Evolutionary conservation across 2,113 vertebrate genomes (phyloP), one percentile per base, ranked within the genome.

Genomic region (Hassar affinis): DNA sequence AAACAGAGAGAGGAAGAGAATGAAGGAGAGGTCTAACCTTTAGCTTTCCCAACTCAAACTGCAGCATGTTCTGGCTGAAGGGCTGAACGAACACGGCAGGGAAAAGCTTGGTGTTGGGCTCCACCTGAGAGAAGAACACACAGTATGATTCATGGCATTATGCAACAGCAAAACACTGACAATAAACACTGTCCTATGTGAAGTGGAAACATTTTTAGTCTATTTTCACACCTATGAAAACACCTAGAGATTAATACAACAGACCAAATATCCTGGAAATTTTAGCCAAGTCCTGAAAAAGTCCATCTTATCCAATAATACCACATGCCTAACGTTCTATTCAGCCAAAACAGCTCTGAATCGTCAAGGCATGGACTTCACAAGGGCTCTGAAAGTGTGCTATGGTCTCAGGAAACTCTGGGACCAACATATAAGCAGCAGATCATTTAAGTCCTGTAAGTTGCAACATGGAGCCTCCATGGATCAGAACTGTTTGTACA

Each of bases 71-170:
- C 88, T 98, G 97, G 86, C 92, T 95, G 62, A 92, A 93, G 14
- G 97, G 97, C 82, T 95, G 93, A 54, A 93, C 91, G 2, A 98
- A 97, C 52, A 97, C 94, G 0, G 97, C 97, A 6, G 97, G 97
- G 86, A 98, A 98, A 57, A 99, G 93, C 82, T 98, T 98, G 7
- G 97, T 97, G 93, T 97, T 98, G 79, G 97, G 97, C 84, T 97
- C 97, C 94, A 98, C 97, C 97, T 99, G 88, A 27, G 18, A 88
- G 1, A 49, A 35, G 83, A 52, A 62, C 35, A 49, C 5, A 59
- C 1, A 51, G n/a, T 47, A 17, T n/a, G n/a, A 1, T 1, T 4
- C 20, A 51, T 18, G 42, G 14, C 5, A 47, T 72, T 72, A 72
- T n/a, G 42, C 45, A 9, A 30, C 17, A 49, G 66, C 45, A 80